Conservation (phyloP, 2,888 invertebrate species). For the Thymelicus acteon region DNA sequence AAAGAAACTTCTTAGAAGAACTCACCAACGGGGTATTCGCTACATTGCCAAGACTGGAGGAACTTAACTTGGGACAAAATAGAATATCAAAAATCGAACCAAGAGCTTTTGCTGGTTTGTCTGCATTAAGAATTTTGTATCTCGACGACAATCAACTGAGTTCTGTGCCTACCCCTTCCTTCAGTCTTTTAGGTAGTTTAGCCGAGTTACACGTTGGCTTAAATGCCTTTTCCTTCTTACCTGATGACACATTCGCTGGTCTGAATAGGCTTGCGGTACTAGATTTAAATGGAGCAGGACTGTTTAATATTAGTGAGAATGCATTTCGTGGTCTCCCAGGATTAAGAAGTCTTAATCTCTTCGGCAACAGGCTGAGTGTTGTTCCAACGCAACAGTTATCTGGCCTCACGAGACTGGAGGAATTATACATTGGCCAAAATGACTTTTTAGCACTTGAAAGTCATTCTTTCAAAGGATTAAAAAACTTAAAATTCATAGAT, state of each 20-base stretch:
- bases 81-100: slow-evolving; percentile 92
- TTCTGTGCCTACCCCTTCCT: slow-evolving; percentile 89
- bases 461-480: slow-evolving; percentile 91
- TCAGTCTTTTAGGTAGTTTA: slow-evolving; percentile 89
- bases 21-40: slow-evolving; percentile 90
- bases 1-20: slow-evolving; percentile 92
- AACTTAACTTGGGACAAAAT: slow-evolving; percentile 94
- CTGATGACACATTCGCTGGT: slow-evolving; percentile 91
- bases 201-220: slow-evolving; percentile 94
- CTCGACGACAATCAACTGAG: slow-evolving; percentile 93
- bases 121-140: slow-evolving; percentile 91
- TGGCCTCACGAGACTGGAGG: slow-evolving; percentile 89
- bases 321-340: slow-evolving; percentile 91
- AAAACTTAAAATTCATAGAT: slow-evolving; percentile 90
- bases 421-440: slow-evolving; percentile 93
- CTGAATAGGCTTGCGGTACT: slow-evolving; percentile 90
- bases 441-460: slow-evolving; percentile 89
- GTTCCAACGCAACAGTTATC: slow-evolving; percentile 91
- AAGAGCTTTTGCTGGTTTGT: slow-evolving; percentile 90
- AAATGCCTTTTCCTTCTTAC: slow-evolving; percentile 91
- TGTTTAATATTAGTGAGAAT: slow-evolving; percentile 90
- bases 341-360: slow-evolving; percentile 90
- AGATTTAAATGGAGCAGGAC: slow-evolving; percentile 92
- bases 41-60: slow-evolving; percentile 90
- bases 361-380: slow-evolving; percentile 90